These are phyloP conservation scores for Phortica okadai DNA, from an alignment of 2,888 invertebrate genomes.

Conservation along the genomic window DNA sequence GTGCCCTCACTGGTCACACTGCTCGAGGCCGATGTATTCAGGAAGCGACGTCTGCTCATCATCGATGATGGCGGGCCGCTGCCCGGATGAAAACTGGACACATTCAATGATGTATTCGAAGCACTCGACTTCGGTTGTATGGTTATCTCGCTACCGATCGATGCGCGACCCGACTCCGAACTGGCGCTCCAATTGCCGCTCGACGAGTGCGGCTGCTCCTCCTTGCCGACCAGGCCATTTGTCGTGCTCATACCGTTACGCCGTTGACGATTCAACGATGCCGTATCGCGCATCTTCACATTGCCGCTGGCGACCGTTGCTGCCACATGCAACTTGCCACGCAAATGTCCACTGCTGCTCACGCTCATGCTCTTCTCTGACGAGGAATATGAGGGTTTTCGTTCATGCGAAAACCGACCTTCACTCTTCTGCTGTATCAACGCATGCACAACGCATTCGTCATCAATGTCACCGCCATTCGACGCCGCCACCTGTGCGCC, in stretches of 20 bases:
- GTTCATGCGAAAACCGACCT: conserved; percentile 83
- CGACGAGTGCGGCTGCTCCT: conserved; percentile 91
- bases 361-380: conserved; percentile 83
- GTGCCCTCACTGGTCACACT: conserved; percentile 92
- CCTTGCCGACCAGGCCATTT: conserved; percentile 77
- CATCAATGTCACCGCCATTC: conserved; percentile 78
- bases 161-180: conserved; percentile 90
- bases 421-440: conserved; percentile 80
- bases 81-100: conserved; percentile 76
- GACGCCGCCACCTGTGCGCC: conserved; percentile 42
- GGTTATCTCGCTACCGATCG: conserved; percentile 89
- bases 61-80: conserved; percentile 83
- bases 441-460: conserved; percentile 76
- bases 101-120: conserved; percentile 84
- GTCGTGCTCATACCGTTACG: conserved; percentile 77
- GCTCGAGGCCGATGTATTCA: conserved; percentile 87
- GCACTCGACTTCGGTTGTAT: conserved; percentile 84
- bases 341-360: conserved; percentile 76
- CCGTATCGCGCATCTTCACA: conserved; percentile 87
- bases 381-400: conserved; percentile 87
- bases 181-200: conserved; percentile 97
- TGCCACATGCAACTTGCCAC: conserved; percentile 65
- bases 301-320: conserved; percentile 54
- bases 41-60: conserved; percentile 82
- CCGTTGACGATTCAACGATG: conserved; percentile 83